Percentiles rank a stretch among this genome's conserved stretches.
Conservation (phyloP, 1,140 invertebrate species). For the Anoplophora glabripennis region DNA sequence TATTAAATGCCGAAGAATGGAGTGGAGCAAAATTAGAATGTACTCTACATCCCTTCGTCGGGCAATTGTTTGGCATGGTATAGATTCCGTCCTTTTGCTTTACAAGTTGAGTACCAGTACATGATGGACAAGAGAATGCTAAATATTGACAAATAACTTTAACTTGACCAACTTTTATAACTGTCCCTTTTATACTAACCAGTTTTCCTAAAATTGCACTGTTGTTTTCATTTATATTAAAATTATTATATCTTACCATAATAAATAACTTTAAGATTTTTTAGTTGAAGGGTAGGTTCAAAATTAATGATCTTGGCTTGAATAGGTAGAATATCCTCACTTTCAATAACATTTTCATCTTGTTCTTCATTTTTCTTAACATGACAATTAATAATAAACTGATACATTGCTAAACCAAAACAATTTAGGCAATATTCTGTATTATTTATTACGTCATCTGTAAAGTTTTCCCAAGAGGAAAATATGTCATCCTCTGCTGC, state of each 20-base stretch:
- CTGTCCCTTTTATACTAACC: slow-evolving; percentile 79
- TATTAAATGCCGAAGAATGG: slow-evolving; percentile 66
- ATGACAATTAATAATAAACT: slow-evolving; percentile 51
- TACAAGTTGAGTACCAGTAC: slow-evolving; percentile 61
- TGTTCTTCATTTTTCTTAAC: slow-evolving; percentile 31
- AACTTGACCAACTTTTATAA: slow-evolving; percentile 76
- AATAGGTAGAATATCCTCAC: slow-evolving; percentile 52
- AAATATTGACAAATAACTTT: slow-evolving; percentile 73
- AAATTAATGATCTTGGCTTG: slow-evolving; percentile 69
- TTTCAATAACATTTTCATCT: slow-evolving; percentile 21
- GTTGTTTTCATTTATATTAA: neutral
- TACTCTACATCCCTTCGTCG: slow-evolving; percentile 55
- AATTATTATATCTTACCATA: slow-evolving; percentile 59
- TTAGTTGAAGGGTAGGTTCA: slow-evolving; percentile 63
- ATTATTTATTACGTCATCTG: slow-evolving; percentile 62
- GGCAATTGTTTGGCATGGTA: slow-evolving; percentile 57
- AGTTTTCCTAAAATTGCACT: slow-evolving; percentile 67
- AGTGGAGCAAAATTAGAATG: slow-evolving; percentile 66
- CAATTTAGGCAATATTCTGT: slow-evolving; percentile 63
- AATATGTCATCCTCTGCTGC: slow-evolving; percentile 59
- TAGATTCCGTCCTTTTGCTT: slow-evolving; percentile 62
- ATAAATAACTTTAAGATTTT: slow-evolving; percentile 73
- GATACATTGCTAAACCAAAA: slow-evolving; percentile 71
- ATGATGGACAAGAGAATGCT: slow-evolving; percentile 76
- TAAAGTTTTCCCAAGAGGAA: slow-evolving; percentile 60